These are phyloP conservation scores for Platygyra sinensis DNA, from an alignment of 64 coral and sea anemone species.

Conservation along the genomic window DNA sequence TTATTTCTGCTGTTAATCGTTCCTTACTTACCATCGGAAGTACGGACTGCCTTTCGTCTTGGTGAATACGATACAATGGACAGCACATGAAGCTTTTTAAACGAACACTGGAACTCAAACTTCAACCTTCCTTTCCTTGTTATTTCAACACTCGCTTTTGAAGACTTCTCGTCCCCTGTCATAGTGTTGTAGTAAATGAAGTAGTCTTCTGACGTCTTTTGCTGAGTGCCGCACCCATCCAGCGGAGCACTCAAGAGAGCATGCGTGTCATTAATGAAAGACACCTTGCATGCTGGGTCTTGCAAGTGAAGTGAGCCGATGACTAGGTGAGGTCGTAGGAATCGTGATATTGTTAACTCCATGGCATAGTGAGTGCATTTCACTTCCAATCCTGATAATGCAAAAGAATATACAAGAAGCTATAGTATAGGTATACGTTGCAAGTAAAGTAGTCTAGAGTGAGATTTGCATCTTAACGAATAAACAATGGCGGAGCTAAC, in stretches of 20 bases:
- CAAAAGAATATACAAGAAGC: background rate
- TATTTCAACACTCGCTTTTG: background rate
- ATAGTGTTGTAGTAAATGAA: slow-evolving; percentile 15
- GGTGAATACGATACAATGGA: slow-evolving; percentile 36
- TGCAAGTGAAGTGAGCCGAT: background rate
- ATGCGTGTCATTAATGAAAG: slow-evolving; percentile 18
- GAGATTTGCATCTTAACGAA: background rate
- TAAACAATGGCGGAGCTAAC: too few relatives aligned
- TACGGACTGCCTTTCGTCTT: background rate
- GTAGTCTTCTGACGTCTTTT: background rate
- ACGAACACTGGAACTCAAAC: slow-evolving; percentile 35
- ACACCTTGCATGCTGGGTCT: slow-evolving; percentile 21
- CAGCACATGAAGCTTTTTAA: slow-evolving; percentile 14
- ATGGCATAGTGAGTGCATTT: slow-evolving; percentile 29
- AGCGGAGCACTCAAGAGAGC: slow-evolving; percentile 28
- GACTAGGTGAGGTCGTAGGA: background rate
- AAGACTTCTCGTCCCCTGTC: slow-evolving; percentile 15
- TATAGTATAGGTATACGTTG: background rate
- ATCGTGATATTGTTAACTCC: slow-evolving; percentile 11
- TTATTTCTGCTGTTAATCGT: too few relatives aligned
- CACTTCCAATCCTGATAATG: background rate
- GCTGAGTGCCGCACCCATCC: background rate
- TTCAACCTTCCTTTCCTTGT: slow-evolving; percentile 10
- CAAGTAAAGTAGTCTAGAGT: background rate
- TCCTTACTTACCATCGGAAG: slow-evolving; percentile 8